Evolutionary conservation across 1,140 invertebrate genomes (phyloP).

Genomic region (Cydia pomonella): DNA sequence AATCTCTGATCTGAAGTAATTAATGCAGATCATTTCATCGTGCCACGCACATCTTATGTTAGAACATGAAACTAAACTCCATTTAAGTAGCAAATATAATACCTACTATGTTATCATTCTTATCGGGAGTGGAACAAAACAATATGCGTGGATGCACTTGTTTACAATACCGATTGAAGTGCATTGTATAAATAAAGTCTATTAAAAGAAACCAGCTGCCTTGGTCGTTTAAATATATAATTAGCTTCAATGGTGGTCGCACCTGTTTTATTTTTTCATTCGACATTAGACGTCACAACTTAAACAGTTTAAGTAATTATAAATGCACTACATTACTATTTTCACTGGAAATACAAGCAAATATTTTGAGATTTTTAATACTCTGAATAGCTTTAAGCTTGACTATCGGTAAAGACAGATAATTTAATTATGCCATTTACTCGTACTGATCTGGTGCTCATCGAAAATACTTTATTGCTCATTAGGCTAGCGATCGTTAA

Average conservation of each 20-base stretch:
- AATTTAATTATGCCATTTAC: slow-evolving; percentile 18
- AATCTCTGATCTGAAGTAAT: too few relatives aligned
- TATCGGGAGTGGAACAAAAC: background rate
- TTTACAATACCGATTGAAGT: slow-evolving; percentile 15
- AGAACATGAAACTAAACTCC: background rate
- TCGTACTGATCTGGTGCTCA: background rate
- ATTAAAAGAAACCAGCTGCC: slow-evolving; percentile 42
- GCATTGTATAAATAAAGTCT: slow-evolving; percentile 38
- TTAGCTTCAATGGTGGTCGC: slow-evolving; percentile 40
- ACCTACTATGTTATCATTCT: background rate
- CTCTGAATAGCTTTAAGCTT: background rate
- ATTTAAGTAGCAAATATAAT: background rate
- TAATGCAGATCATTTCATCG: too few relatives aligned
- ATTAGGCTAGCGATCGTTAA: slow-evolving; percentile 3
- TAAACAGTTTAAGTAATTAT: slow-evolving; percentile 14
- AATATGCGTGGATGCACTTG: background rate
- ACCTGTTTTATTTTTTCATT: slow-evolving; percentile 47
- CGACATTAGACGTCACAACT: slow-evolving; percentile 34
- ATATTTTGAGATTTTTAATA: slow-evolving; percentile 10
- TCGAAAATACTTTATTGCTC: slow-evolving; percentile 18
- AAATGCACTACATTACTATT: slow-evolving; percentile 6
- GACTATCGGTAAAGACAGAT: background rate
- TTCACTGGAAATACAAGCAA: background rate
- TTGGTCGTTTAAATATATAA: slow-evolving; percentile 42
- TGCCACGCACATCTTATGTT: background rate